phyloP scores from a whole-genome alignment of 1,140 invertebrate genomes.

The Ostrea denselamellosa region DNA sequence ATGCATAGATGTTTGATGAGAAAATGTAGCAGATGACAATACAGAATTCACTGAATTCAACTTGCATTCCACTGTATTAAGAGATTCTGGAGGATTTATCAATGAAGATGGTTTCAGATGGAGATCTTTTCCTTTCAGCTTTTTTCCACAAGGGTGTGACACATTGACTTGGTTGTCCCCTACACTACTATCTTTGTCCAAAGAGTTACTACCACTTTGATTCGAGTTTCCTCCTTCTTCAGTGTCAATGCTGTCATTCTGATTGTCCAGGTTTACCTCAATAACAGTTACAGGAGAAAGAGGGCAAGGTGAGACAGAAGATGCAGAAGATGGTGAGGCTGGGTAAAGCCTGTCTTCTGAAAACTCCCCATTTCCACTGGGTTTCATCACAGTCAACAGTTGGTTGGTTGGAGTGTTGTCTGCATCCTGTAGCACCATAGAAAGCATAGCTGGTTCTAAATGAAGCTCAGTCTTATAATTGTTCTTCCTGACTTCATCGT shows the following conservation, averaged over 20 bases:
- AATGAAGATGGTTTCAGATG: not conserved
- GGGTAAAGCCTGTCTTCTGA: constrained; percentile 55
- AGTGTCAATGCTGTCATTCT: constrained; percentile 70
- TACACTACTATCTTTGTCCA: constrained; percentile 33
- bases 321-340: constrained; percentile 59
- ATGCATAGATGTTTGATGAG: not conserved
- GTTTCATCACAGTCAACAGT: constrained; percentile 31
- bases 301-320: constrained; percentile 65
- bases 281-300: constrained; percentile 74
- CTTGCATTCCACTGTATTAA: not conserved
- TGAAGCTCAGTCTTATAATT: constrained; percentile 38
- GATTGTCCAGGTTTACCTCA: constrained; percentile 73
- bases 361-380: constrained; percentile 26
- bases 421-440: constrained; percentile 61
- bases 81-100: not conserved
- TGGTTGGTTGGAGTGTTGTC: not conserved
- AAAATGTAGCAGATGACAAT: not conserved
- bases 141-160: not conserved
- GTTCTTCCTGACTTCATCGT: not conserved
- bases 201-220: constrained; percentile 6
- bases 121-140: not conserved
- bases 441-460: constrained; percentile 66
- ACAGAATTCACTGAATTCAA: constrained; percentile 12
- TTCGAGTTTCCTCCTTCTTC: constrained; percentile 55
- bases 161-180: not conserved